A percentile compares a stretch with the other conserved stretches of the same genome.
Evolutionary conservation across 2,113 vertebrate species (phyloP).

Genomic region (Microcebus lehilahytsara): DNA sequence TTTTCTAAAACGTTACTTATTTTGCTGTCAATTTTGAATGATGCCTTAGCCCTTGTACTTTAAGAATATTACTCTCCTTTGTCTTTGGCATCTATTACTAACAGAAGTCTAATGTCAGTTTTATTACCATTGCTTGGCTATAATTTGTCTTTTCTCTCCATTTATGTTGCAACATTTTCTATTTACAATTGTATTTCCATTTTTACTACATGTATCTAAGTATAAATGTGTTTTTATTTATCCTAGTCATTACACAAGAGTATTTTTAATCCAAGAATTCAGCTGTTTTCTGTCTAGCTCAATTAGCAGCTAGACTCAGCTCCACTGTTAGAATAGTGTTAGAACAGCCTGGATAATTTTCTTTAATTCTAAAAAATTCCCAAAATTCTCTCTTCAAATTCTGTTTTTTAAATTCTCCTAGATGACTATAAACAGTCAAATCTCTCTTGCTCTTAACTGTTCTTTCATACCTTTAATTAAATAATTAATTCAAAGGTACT

Average conservation of each 20-base stretch:
- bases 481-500: no score
- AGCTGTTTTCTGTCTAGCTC: not conserved
- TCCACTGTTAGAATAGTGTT: not conserved
- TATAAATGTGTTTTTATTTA: not conserved
- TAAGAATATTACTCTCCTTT: not conserved
- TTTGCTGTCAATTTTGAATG: conserved; percentile 22
- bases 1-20: not conserved
- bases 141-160: not conserved
- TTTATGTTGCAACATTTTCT: not conserved
- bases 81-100: not conserved
- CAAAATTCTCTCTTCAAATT: not conserved
- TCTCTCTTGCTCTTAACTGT: not conserved
- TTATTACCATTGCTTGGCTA: not conserved
- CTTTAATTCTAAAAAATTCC: not conserved
- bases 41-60: not conserved
- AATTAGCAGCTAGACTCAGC: not conserved
- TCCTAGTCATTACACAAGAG: not conserved
- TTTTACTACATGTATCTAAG: conserved; percentile 10
- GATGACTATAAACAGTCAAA: not conserved
- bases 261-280: conserved; percentile 5
- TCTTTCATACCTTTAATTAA: not conserved
- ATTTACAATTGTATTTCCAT: not conserved
- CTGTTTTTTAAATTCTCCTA: not conserved
- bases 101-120: not conserved
- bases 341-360: not conserved